Percentiles rank a stretch among this genome's conserved stretches.
phyloP scores from a whole-genome alignment of 2,888 invertebrate species.

The Ypsolopha scabrella region DNA sequence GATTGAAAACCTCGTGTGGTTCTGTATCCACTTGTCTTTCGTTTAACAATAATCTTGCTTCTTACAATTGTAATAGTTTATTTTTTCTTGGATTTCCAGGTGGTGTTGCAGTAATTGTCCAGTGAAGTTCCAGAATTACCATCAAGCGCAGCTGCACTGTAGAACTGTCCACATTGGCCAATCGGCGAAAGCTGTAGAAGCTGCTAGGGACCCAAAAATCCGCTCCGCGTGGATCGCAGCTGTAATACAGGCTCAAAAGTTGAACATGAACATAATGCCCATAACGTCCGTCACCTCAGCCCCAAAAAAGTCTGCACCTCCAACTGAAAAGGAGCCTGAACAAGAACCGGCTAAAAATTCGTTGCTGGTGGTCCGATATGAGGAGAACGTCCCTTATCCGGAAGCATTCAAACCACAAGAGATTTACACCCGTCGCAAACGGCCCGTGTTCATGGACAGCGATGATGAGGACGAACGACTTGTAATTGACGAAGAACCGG shows the following conservation, averaged over 20 bases:
- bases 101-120: conserved; percentile 50
- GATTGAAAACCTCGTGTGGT: too few relatives aligned
- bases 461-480: conserved; percentile 29
- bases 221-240: conserved; percentile 39
- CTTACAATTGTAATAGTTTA: too few relatives aligned
- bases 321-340: conserved; percentile 1
- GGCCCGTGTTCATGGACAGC: conserved; percentile 18
- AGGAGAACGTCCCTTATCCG: conserved; percentile 31
- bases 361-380: conserved; percentile 45
- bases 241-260: conserved; percentile 17
- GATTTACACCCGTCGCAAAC: conserved; percentile 4
- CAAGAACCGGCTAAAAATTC: conserved; percentile 30
- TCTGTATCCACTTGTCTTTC: too few relatives aligned
- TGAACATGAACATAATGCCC: conserved; percentile 17
- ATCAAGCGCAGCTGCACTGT: conserved; percentile 54
- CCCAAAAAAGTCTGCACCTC: not conserved
- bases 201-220: conserved; percentile 26
- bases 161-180: conserved; percentile 23
- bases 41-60: too few relatives aligned
- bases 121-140: conserved; percentile 39
- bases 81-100: conserved; percentile 22
- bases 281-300: not conserved
- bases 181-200: conserved; percentile 25
- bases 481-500: conserved; percentile 28
- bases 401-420: conserved; percentile 14